Percentiles rank a stretch among this genome's conserved stretches.
phyloP scores from a whole-genome alignment of 2,888 invertebrate genomes.

The Drosophila picticornis region DNA sequence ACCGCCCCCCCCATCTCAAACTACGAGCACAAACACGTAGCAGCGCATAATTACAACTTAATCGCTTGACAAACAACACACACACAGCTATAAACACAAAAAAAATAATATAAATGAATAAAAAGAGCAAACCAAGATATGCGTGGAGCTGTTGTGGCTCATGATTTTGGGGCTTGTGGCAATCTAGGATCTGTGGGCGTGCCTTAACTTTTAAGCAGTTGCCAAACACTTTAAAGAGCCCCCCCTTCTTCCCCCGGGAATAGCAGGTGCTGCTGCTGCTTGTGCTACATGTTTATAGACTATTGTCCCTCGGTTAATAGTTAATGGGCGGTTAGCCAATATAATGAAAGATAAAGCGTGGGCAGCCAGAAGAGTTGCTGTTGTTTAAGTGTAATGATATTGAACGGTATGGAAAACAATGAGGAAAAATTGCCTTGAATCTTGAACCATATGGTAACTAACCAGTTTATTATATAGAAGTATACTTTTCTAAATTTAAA shows the following conservation, averaged over 20 bases:
- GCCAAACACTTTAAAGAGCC: conserved; percentile 48
- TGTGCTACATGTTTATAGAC: conserved; percentile 40
- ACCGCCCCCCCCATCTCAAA: not conserved
- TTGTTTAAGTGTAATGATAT: not conserved
- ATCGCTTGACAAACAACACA: conserved; percentile 78
- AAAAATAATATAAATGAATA: not conserved
- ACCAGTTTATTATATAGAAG: not conserved
- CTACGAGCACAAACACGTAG: conserved; percentile 60
- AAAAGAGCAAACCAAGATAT: conserved; percentile 19
- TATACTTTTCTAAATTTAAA: not conserved
- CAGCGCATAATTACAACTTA: conserved; percentile 78
- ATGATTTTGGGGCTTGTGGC: not conserved
- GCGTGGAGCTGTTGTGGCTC: not conserved
- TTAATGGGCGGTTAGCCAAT: conserved; percentile 60
- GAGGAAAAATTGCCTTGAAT: too few species aligned
- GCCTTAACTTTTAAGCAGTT: conserved; percentile 57
- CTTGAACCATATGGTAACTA: not conserved
- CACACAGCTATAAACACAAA: conserved; percentile 64
- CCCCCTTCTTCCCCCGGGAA: not conserved
- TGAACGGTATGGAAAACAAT: not conserved
- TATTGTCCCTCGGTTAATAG: conserved; percentile 67
- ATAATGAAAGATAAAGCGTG: conserved; percentile 36
- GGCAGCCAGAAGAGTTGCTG: conserved; percentile 12
- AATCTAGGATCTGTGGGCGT: conserved; percentile 50
- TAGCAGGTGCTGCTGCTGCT: not conserved